These are phyloP conservation scores for Hystrix brachyura DNA, from an alignment of 2,113 vertebrate species.

Conservation along the genomic window DNA sequence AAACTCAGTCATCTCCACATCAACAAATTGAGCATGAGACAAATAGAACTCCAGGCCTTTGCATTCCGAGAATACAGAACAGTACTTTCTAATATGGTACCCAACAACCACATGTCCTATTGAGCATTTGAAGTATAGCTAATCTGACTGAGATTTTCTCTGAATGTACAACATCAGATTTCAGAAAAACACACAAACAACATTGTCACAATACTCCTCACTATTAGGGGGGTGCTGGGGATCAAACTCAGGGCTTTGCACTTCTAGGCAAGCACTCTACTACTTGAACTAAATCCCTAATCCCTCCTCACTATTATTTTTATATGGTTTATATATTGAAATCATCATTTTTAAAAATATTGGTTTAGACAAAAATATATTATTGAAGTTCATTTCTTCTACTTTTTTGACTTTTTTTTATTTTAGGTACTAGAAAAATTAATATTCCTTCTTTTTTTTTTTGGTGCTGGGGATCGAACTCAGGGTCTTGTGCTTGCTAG, in stretches of 20 bases:
- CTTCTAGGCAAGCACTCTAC: no score
- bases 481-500: no score
- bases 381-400: neutral
- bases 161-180: neutral
- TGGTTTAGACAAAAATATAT: neutral
- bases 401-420: neutral
- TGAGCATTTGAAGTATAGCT: neutral
- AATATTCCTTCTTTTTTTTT: neutral
- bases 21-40: neutral
- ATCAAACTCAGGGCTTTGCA: no score
- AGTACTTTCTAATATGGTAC: neutral
- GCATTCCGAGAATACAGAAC: neutral
- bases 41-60: neutral
- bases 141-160: neutral
- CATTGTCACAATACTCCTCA: neutral
- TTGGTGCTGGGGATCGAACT: no score
- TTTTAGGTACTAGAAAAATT: neutral
- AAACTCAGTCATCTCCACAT: neutral
- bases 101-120: neutral
- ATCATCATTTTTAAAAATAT: neutral
- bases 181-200: conserved; percentile 21
- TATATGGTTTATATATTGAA: conserved; percentile 26
- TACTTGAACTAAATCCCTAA: no score
- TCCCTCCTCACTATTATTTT: neutral
- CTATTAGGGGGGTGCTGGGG: neutral